phyloP scores from a whole-genome alignment of 2,888 invertebrate genomes.

The Leucophenga montana region DNA sequence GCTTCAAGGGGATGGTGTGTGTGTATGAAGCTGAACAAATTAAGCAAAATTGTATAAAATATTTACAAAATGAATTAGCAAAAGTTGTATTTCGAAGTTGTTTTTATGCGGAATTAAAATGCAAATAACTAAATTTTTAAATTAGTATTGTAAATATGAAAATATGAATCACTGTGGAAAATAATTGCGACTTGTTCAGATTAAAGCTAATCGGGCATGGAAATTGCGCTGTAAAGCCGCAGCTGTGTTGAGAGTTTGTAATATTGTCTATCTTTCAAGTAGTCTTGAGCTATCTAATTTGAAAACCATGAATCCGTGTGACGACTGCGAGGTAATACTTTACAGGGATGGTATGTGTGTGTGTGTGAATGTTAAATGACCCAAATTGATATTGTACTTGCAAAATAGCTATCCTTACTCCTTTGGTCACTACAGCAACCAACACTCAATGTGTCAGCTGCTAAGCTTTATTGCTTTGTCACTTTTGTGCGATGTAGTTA shows the following conservation, averaged over 20 bases:
- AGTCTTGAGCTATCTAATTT: too few species aligned
- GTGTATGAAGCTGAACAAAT: too few species aligned
- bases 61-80: conserved; percentile 4
- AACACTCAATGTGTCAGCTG: conserved; percentile 6
- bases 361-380: too few species aligned
- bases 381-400: too few species aligned
- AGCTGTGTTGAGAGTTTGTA: not conserved
- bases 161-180: not conserved
- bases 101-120: not conserved
- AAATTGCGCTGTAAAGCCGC: not conserved
- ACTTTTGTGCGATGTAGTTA: not conserved
- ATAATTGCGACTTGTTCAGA: not conserved
- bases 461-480: conserved; percentile 13
- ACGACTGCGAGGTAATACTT: too few species aligned
- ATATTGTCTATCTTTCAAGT: too few species aligned
- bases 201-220: not conserved
- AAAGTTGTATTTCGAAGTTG: not conserved
- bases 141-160: not conserved
- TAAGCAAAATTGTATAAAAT: too few species aligned
- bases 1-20: too few species aligned
- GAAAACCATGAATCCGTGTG: too few species aligned
- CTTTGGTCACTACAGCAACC: too few species aligned
- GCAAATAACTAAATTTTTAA: not conserved
- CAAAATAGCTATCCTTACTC: too few species aligned
- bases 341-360: too few species aligned